phyloP scores from a whole-genome alignment of 2,113 vertebrate species.

The Pluvianellus socialis region DNA sequence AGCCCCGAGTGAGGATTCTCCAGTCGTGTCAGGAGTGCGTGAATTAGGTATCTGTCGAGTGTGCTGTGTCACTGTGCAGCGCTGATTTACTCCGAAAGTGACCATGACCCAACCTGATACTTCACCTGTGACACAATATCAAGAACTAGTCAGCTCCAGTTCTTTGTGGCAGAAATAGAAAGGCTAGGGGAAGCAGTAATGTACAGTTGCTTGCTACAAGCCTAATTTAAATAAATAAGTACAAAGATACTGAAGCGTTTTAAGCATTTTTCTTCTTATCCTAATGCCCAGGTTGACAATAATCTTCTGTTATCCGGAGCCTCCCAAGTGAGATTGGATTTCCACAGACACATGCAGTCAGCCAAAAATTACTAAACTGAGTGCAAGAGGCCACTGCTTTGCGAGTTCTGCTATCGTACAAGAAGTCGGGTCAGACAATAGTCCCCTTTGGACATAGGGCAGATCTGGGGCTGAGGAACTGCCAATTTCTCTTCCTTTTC shows the following conservation, averaged over 20 bases:
- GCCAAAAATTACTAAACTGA: neutral
- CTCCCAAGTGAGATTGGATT: neutral
- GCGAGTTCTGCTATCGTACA: neutral
- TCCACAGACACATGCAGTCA: neutral
- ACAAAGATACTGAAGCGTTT: neutral
- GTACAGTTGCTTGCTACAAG: neutral
- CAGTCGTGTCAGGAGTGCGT: accelerated
- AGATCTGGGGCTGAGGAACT: neutral
- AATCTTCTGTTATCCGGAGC: neutral
- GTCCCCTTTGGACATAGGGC: neutral
- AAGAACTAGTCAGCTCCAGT: neutral
- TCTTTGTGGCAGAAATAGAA: neutral
- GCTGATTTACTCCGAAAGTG: neutral
- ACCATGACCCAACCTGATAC: neutral
- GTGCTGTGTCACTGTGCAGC: neutral
- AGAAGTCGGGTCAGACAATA: neutral
- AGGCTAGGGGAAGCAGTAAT: neutral
- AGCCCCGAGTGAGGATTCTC: neutral
- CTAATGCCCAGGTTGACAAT: neutral
- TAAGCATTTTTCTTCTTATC: neutral
- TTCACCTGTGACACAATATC: neutral
- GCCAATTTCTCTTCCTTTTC: neutral
- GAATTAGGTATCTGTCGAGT: neutral
- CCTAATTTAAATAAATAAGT: conserved; percentile 1
- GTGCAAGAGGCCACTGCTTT: neutral